Conservation (phyloP, 2,888 invertebrate species). For the Timema podura region DNA sequence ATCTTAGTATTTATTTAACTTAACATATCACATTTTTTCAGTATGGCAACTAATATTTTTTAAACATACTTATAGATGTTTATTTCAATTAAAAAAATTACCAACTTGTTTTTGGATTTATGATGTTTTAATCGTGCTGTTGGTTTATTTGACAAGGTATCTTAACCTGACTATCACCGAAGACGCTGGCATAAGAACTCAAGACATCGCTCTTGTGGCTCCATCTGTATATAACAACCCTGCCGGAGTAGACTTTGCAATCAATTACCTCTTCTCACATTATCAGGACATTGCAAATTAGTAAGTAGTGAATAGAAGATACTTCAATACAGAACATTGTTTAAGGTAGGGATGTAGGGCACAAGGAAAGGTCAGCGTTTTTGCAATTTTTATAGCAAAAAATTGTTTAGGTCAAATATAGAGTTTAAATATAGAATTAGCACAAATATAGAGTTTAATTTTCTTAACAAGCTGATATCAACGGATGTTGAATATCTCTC, state of each 20-base stretch:
- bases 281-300: slow-evolving; percentile 1
- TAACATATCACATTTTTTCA: no score
- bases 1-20: no score
- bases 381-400: no score
- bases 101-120: no score
- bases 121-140: neutral
- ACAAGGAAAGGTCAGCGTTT: no score
- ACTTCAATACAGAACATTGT: no score
- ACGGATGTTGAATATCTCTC: neutral
- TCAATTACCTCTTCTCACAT: slow-evolving; percentile 22
- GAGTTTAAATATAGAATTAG: no score
- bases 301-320: neutral
- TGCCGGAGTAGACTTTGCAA: slow-evolving; percentile 22
- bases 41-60: no score
- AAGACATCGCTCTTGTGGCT: slow-evolving; percentile 24
- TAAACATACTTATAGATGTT: no score
- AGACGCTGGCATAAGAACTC: slow-evolving; percentile 18
- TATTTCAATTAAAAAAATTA: no score
- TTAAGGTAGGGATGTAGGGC: no score
- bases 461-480: neutral
- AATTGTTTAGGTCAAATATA: no score
- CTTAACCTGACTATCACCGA: slow-evolving; percentile 11
- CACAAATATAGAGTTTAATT: neutral
- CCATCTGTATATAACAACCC: slow-evolving; percentile 25
- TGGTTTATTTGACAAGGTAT: slow-evolving; percentile 11